Conservation (phyloP, 1,140 invertebrate genomes). For the Diachasma alloeum region DNA sequence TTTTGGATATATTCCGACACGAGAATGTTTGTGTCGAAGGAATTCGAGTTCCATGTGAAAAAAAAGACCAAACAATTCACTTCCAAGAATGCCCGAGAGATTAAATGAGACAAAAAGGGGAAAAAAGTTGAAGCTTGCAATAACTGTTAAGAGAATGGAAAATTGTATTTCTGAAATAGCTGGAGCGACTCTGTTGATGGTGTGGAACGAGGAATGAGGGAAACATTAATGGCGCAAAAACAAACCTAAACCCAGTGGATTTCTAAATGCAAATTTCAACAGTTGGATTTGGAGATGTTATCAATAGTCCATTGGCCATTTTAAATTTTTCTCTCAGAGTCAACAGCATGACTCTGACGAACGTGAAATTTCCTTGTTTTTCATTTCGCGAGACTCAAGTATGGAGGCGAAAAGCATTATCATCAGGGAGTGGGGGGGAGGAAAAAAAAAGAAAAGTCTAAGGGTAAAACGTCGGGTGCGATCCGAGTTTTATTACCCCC, state of each 20-base stretch:
- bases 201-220: background rate
- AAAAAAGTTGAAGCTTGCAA: background rate
- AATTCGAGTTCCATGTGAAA: background rate
- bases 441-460: slow-evolving; percentile 12
- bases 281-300: background rate
- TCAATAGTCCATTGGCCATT: no score
- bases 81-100: background rate
- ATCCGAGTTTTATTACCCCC: slow-evolving; percentile 32
- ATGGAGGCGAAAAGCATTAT: background rate
- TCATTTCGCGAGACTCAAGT: background rate
- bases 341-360: background rate
- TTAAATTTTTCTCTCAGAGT: no score
- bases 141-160: background rate
- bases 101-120: background rate
- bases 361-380: background rate
- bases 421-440: background rate
- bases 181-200: background rate
- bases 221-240: no score
- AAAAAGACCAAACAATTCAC: background rate
- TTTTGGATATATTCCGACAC: background rate
- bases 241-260: no score
- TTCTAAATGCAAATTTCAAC: slow-evolving; percentile 19
- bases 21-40: background rate
- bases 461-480: slow-evolving; percentile 27
- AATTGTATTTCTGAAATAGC: background rate